Evolutionary conservation across 2,797 vertebrate genomes (phyloP).

Genomic region (Cyprinella venusta): DNA sequence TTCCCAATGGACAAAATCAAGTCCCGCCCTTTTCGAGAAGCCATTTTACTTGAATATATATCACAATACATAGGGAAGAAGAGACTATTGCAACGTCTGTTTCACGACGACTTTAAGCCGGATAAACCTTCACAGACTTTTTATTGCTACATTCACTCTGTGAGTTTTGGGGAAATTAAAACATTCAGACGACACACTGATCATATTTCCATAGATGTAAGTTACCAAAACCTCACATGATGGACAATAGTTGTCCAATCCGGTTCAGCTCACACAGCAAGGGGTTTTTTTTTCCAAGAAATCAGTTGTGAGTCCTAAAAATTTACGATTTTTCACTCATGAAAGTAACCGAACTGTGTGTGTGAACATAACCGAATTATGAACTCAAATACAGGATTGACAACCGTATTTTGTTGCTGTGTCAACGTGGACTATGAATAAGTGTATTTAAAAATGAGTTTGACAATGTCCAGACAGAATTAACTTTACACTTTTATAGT

Average conservation of each 20-base stretch:
- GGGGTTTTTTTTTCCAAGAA: neutral
- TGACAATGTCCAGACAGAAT: conserved; percentile 42
- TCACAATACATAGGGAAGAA: neutral
- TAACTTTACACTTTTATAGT: conserved; percentile 4
- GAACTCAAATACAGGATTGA: neutral
- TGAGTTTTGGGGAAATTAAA: neutral
- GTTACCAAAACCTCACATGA: too few relatives aligned
- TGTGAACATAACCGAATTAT: neutral
- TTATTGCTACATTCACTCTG: neutral
- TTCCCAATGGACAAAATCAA: neutral
- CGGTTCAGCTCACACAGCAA: neutral
- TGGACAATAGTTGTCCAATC: too few relatives aligned
- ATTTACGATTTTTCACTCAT: neutral
- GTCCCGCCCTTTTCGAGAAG: neutral
- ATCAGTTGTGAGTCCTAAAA: neutral
- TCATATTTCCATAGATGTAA: neutral
- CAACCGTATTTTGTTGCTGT: neutral
- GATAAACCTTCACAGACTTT: neutral
- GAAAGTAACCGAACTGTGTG: neutral
- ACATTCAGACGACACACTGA: neutral
- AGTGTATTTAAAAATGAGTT: neutral
- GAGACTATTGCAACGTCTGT: neutral
- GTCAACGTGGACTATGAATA: neutral
- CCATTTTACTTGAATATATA: neutral
- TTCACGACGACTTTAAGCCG: neutral